Evolutionary conservation across 2,888 invertebrate species (phyloP).

Genomic region (Yponomeuta malinellus): DNA sequence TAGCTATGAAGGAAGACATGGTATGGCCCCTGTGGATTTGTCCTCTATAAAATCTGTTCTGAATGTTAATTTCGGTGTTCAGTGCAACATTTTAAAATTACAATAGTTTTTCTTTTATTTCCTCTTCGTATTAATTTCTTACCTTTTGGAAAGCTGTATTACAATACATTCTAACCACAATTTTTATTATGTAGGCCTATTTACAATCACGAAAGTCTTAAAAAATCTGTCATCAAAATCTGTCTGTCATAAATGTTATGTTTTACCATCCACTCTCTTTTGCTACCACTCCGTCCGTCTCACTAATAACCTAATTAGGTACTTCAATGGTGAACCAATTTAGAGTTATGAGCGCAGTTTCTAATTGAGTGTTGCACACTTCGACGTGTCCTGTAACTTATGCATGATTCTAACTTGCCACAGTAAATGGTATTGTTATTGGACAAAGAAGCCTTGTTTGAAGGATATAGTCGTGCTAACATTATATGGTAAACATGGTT

Average conservation of each 20-base stretch:
- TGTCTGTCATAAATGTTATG: background rate
- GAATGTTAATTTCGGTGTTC: no score
- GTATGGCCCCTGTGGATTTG: constrained; percentile 22
- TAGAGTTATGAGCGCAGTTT: background rate
- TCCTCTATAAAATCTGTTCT: no score
- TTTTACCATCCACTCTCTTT: background rate
- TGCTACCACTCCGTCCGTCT: background rate
- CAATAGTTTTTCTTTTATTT: no score
- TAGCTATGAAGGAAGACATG: constrained; percentile 35
- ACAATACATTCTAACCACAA: no score
- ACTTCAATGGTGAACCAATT: background rate
- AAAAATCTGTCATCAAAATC: no score
- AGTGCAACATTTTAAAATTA: no score
- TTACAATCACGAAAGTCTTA: no score
- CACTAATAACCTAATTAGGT: background rate
- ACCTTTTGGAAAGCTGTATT: no score
- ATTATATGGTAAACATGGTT: background rate
- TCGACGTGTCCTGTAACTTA: background rate
- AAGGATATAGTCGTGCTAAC: background rate
- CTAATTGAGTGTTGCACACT: background rate
- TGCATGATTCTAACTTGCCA: background rate
- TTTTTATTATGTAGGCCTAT: no score
- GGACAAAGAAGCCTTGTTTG: background rate
- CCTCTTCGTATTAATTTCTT: no score
- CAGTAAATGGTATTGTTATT: background rate